These are phyloP conservation scores for Phlogophora meticulosa DNA, from an alignment of 2,888 invertebrate genomes.

Conservation along the genomic window DNA sequence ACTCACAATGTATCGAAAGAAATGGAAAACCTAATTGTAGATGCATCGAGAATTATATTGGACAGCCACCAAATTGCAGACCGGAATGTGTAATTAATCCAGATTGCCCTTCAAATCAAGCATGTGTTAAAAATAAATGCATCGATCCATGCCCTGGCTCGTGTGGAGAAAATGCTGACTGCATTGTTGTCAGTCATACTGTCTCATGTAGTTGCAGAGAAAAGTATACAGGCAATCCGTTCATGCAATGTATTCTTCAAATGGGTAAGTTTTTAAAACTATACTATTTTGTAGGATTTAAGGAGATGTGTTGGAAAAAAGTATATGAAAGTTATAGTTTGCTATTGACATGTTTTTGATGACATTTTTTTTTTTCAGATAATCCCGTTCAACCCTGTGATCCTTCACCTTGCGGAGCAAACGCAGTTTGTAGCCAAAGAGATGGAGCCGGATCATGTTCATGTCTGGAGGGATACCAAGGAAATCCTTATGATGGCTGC, in stretches of 20 bases:
- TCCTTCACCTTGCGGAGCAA: slow-evolving; percentile 96
- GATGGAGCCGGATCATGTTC: slow-evolving; percentile 95
- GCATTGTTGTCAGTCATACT: slow-evolving; percentile 94
- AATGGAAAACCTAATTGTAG: slow-evolving; percentile 94
- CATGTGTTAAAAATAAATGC: slow-evolving; percentile 95
- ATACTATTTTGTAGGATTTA: not conserved
- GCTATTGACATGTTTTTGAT: not conserved
- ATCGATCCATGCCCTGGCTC: slow-evolving; percentile 95
- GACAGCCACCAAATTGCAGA: slow-evolving; percentile 95
- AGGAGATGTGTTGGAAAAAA: not conserved
- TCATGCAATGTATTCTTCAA: slow-evolving; percentile 93
- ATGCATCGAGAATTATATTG: slow-evolving; percentile 94
- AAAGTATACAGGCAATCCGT: slow-evolving; percentile 96
- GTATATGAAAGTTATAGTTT: not conserved
- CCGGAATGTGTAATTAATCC: slow-evolving; percentile 96
- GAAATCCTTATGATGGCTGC: slow-evolving; percentile 96
- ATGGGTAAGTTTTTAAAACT: slow-evolving; percentile 82
- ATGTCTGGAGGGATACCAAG: slow-evolving; percentile 95
- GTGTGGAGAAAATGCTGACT: slow-evolving; percentile 95
- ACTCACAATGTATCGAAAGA: slow-evolving; percentile 93
- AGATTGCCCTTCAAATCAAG: slow-evolving; percentile 94
- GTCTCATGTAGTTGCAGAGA: slow-evolving; percentile 95
- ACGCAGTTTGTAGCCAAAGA: slow-evolving; percentile 94
- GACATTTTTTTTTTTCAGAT: slow-evolving; percentile 79
- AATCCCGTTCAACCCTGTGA: slow-evolving; percentile 94